Evolutionary conservation across 2,113 vertebrate genomes (phyloP), one percentile per base, ranked within the genome.

Genomic region (Procavia capensis): DNA sequence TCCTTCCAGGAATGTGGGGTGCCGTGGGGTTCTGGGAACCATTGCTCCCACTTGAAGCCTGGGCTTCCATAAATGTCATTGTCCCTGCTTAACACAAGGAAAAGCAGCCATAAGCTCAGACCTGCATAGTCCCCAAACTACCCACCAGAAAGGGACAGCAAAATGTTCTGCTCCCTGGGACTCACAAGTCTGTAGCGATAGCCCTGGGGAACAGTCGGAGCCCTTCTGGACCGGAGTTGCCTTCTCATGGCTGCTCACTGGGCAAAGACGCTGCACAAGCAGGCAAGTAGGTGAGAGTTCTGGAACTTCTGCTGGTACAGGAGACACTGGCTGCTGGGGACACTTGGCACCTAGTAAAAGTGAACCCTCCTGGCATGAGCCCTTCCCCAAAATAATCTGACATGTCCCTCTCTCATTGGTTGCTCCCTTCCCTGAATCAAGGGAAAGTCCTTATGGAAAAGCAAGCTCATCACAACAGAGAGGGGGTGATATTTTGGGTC

Each of bases 341-440:
- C 88, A 96, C 96, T 96, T 94, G 97, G 92, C 47, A 57, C 92
- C 85, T 95, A 86, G 92, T 93, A 97, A 97, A 96, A 95, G 93
- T 93, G 95, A 97, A 97, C 92, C 88, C 91, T 97, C 82, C 79
- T 98, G 95, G 96, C 96, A 97, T 50, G 75, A 97, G 92, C 57
- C 90, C 95, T 98, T 96, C 97, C 95, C 96, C 96, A 97, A 97
- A 98, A 98, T 98, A 98, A 97, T 97, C 97, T 96, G 90, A 92
- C 92, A 95, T 96, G 95, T 83, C 93, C 96, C 74, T 95, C 75
- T 97, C 95, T 96, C 96, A 98, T 97, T 97, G 97, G 96, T 93
- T 98, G 97, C 96, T 90, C 92, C 88, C 43, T 96, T 96, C 88
- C 85, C 88, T 29, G 96, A 97, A 95, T 96, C 90, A 93, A 97